These are phyloP conservation scores for Edolisoma coerulescens DNA, from an alignment of 2,113 vertebrate genomes.

Conservation along the genomic window DNA sequence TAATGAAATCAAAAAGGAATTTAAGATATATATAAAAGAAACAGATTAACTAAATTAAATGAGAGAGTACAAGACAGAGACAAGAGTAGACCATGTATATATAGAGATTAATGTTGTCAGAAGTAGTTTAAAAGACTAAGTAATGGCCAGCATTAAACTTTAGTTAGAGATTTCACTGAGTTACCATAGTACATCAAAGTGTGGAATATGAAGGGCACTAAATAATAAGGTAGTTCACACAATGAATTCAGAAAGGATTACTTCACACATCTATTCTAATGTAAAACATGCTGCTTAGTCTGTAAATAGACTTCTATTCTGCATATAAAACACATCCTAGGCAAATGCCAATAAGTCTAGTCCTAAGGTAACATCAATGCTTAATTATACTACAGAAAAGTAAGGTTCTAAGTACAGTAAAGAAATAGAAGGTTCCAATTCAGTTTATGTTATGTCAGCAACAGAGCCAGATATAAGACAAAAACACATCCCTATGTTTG, in stretches of 20 bases:
- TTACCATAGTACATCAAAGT: not conserved
- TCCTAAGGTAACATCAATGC: not conserved
- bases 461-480: not conserved
- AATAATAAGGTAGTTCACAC: not conserved
- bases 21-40: not conserved
- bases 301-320: not conserved
- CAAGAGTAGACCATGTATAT: not conserved
- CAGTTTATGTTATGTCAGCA: not conserved
- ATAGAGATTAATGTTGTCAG: not conserved
- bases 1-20: not conserved
- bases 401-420: not conserved
- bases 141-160: not conserved
- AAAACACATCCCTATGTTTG: rapidly evolving
- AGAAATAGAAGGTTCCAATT: not conserved
- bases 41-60: not conserved
- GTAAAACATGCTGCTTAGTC: not conserved
- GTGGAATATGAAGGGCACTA: not conserved
- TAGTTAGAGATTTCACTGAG: not conserved
- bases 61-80: not conserved
- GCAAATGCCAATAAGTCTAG: not conserved
- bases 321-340: not conserved
- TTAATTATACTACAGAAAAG: not conserved
- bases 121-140: not conserved
- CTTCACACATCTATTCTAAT: not conserved
- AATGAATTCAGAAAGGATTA: not conserved